Conservation (phyloP, 2,113 vertebrate species). For the Butastur rufipennis region DNA sequence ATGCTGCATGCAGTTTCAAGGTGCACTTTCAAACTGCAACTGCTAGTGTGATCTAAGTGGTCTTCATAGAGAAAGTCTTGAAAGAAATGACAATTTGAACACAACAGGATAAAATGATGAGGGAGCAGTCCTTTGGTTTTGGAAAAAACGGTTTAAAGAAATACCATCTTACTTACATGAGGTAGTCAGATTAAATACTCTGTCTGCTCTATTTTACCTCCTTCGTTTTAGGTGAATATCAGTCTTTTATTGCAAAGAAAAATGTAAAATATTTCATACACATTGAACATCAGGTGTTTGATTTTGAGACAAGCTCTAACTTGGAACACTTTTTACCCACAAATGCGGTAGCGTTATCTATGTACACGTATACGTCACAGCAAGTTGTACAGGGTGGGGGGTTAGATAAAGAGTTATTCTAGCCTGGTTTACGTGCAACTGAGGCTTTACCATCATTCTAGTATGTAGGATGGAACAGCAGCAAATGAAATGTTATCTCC, state of each 20-base stretch:
- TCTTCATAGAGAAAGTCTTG: background rate
- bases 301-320: background rate
- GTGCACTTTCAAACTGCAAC: background rate
- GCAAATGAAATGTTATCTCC: background rate
- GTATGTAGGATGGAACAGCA: background rate
- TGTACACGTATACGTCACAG: background rate
- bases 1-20: background rate
- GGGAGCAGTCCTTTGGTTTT: background rate
- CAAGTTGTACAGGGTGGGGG: rapidly evolving
- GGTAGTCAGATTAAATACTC: background rate
- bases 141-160: background rate
- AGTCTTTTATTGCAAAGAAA: background rate
- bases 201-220: background rate
- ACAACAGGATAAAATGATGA: background rate
- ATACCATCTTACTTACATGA: background rate
- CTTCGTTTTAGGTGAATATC: background rate
- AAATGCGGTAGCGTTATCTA: background rate
- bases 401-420: background rate
- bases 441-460: background rate
- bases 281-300: background rate
- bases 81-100: background rate
- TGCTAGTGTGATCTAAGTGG: background rate
- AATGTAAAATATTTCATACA: background rate
- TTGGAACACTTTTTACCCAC: background rate
- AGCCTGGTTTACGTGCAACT: background rate